These are phyloP conservation scores for Spodoptera litura DNA, from an alignment of 1,140 invertebrate genomes.

Conservation along the genomic window DNA sequence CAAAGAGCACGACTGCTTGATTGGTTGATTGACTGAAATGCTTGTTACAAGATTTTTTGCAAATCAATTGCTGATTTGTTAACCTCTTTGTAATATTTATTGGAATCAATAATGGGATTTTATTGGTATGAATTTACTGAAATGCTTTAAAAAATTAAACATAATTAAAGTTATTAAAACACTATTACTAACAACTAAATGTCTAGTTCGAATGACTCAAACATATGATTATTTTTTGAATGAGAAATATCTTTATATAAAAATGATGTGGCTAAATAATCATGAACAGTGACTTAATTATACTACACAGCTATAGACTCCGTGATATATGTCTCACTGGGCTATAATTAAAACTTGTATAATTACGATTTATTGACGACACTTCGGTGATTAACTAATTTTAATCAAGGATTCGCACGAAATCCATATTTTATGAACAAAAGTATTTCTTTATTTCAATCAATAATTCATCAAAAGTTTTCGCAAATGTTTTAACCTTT, in stretches of 20 bases:
- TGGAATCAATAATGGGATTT: no score
- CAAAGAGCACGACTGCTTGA: not conserved
- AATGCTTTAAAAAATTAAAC: no score
- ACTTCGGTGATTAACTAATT: not conserved
- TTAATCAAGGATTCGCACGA: not conserved
- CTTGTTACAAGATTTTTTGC: not conserved
- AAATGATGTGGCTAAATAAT: not conserved
- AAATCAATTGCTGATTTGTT: no score
- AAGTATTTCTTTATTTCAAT: constrained; percentile 20
- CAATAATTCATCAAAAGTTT: constrained; percentile 44
- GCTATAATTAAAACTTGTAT: not conserved
- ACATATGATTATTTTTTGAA: no score
- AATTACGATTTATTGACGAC: constrained; percentile 28
- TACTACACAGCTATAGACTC: not conserved
- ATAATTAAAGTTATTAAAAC: no score
- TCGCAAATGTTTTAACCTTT: constrained; percentile 56
- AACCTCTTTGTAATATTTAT: no score
- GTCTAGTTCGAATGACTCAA: no score
- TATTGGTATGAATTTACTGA: no score
- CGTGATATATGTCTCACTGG: not conserved
- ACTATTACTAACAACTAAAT: no score
- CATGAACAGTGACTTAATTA: not conserved
- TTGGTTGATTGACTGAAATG: not conserved
- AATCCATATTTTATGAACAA: constrained; percentile 20
- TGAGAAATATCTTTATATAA: not conserved